These are phyloP conservation scores for Diarsia brunnea DNA, from an alignment of 2,888 invertebrate species.

Conservation along the genomic window DNA sequence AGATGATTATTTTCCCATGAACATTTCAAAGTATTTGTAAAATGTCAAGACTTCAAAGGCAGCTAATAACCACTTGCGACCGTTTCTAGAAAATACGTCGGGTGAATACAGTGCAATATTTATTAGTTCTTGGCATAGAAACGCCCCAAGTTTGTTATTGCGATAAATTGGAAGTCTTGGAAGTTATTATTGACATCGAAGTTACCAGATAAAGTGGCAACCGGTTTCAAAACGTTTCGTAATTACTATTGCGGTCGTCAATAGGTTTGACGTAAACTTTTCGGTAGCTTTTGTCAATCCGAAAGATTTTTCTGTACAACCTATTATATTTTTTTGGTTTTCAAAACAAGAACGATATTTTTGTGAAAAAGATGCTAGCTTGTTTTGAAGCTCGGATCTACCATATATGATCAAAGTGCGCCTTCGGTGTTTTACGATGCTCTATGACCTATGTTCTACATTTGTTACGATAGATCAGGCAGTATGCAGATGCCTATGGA, in stretches of 20 bases:
- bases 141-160: not conserved
- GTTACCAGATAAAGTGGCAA: not conserved
- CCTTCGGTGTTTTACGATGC: not conserved
- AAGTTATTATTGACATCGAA: not conserved
- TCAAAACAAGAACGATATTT: not conserved
- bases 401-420: not conserved
- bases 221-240: not conserved
- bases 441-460: no score
- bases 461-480: not conserved
- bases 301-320: not conserved
- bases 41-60: not conserved
- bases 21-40: slow-evolving; percentile 2
- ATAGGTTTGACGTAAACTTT: not conserved
- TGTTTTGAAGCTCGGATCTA: not conserved
- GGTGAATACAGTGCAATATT: not conserved
- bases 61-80: not conserved
- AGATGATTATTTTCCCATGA: slow-evolving; percentile 9
- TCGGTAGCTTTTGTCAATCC: not conserved
- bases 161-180: not conserved
- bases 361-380: not conserved
- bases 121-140: not conserved
- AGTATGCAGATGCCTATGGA: not conserved
- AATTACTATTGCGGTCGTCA: not conserved
- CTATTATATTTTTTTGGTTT: no score
- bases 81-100: not conserved